A percentile compares a stretch with the other conserved stretches of the same genome.
Evolutionary conservation across 2,797 vertebrate genomes (phyloP).

Genomic region (Melanotaenia trifasciata): DNA sequence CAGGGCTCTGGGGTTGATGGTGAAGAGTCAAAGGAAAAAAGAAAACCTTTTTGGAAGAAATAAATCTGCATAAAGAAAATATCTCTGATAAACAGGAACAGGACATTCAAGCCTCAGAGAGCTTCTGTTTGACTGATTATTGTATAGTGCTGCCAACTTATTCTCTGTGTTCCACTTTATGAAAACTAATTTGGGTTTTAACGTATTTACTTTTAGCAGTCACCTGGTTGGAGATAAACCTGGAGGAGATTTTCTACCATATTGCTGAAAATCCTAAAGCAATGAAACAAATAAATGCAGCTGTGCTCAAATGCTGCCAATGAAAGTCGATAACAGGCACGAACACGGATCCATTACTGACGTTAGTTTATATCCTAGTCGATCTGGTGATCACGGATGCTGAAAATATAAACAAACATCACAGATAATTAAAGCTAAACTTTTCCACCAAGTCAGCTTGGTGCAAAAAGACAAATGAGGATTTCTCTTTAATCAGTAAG

Average conservation of each 20-base stretch:
- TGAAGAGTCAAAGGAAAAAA: neutral
- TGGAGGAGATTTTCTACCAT: neutral
- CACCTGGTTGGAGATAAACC: neutral
- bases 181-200: conserved; percentile 12
- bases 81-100: neutral
- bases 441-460: neutral
- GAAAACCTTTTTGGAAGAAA: neutral
- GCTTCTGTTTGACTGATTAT: conserved; percentile 36
- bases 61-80: neutral
- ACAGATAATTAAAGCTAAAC: neutral
- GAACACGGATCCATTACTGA: neutral
- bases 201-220: conserved; percentile 18
- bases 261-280: neutral
- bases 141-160: conserved; percentile 23
- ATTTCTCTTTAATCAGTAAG: conserved; percentile 2
- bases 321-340: neutral
- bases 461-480: neutral
- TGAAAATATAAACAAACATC: neutral
- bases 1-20: neutral
- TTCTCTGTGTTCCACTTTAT: neutral
- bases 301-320: neutral
- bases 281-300: neutral
- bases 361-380: no score
- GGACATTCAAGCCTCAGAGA: conserved; percentile 15
- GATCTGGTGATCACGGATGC: neutral